Conservation (phyloP, 2,113 vertebrate species). For the Rhabdornis inornatus region DNA sequence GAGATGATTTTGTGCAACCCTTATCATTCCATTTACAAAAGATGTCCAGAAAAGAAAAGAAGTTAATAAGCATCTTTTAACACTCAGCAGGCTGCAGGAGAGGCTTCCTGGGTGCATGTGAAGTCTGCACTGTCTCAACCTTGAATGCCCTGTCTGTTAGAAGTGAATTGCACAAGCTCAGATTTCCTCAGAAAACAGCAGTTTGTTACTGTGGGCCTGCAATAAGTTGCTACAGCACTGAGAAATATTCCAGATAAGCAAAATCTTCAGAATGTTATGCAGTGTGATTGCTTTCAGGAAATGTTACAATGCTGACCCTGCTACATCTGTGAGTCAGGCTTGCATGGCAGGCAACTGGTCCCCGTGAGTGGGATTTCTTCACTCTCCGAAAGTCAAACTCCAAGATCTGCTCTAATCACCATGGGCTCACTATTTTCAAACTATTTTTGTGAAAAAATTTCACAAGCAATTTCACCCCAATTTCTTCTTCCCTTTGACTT, state of each 20-base stretch:
- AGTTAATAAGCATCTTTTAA: not conserved
- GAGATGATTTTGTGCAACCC: not conserved
- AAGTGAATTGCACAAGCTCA: conserved; percentile 53
- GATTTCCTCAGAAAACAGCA: conserved; percentile 60
- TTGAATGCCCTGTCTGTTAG: conserved; percentile 52
- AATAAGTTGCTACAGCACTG: conserved; percentile 38
- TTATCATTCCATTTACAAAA: not conserved
- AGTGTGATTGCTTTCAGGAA: conserved; percentile 25
- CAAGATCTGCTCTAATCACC: not conserved
- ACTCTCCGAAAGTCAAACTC: not conserved
- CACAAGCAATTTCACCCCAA: not conserved
- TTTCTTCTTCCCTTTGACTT: not conserved
- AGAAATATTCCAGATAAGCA: conserved; percentile 59
- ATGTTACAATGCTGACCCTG: not conserved
- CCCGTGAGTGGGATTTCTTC: not conserved
- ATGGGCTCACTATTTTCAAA: not conserved
- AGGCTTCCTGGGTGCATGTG: not conserved
- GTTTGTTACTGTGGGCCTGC: conserved; percentile 25
- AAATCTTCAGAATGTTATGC: conserved; percentile 40
- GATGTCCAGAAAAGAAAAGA: not conserved
- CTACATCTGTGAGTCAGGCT: not conserved
- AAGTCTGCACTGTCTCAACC: conserved; percentile 39
- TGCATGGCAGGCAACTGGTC: not conserved
- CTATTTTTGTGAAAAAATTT: not conserved
- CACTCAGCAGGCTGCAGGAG: not conserved